These are phyloP conservation scores for Atethmia centrago DNA, from an alignment of 2,888 invertebrate species.

Conservation along the genomic window DNA sequence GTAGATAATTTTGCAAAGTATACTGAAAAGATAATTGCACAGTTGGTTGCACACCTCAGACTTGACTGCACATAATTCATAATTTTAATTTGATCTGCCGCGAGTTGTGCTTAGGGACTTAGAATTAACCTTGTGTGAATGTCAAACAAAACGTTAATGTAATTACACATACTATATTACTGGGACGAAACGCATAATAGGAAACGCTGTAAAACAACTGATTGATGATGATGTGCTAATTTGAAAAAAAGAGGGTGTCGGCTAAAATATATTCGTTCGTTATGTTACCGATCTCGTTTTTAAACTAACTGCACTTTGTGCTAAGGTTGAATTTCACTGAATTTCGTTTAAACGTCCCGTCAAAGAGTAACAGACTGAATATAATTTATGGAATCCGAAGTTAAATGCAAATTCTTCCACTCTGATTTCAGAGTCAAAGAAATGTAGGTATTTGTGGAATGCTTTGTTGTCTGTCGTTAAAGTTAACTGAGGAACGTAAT, in stretches of 20 bases:
- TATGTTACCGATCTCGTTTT: slow-evolving; percentile 23
- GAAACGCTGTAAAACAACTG: slow-evolving; percentile 15
- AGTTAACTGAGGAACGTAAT: slow-evolving; percentile 4
- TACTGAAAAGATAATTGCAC: slow-evolving; percentile 18
- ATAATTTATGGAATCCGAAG: slow-evolving; percentile 45
- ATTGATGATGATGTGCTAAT: slow-evolving; percentile 40
- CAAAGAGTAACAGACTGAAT: slow-evolving; percentile 37
- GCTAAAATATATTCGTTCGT: slow-evolving; percentile 20
- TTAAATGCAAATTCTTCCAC: slow-evolving; percentile 37
- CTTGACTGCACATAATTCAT: slow-evolving; percentile 8
- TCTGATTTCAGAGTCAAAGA: slow-evolving; percentile 30
- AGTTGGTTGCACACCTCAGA: slow-evolving; percentile 1
- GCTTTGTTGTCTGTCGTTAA: slow-evolving; percentile 22
- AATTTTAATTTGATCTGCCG: slow-evolving; percentile 12
- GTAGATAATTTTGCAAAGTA: slow-evolving; percentile 4
- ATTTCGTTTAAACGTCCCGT: slow-evolving; percentile 5
- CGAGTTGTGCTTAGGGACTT: not conserved
- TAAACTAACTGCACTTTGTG: slow-evolving; percentile 16
- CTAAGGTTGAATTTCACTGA: slow-evolving; percentile 26
- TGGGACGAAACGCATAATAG: not conserved
- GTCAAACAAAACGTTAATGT: slow-evolving; percentile 18
- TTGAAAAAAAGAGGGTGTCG: slow-evolving; percentile 8
- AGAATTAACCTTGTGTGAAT: not conserved
- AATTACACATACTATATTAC: not conserved
- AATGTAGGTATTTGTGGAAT: slow-evolving; percentile 32